Conservation (phyloP, 2,888 invertebrate genomes). For the Sphinx pinastri region DNA sequence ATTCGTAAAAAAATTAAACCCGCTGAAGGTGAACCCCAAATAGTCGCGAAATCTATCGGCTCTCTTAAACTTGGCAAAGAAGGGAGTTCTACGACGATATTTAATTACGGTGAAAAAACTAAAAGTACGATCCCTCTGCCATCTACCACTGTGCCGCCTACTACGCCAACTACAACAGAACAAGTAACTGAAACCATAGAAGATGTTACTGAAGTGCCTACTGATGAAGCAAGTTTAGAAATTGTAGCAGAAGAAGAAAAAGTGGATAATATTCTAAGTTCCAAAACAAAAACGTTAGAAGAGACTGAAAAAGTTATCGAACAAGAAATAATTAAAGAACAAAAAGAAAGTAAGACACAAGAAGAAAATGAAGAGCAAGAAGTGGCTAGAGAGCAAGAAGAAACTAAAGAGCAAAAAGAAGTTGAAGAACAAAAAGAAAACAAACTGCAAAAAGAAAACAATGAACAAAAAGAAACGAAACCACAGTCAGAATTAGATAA, state of each 20-base stretch:
- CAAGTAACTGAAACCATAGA: constrained; percentile 38
- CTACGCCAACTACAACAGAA: constrained; percentile 35
- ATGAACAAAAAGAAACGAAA: constrained; percentile 32
- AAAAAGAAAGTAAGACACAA: constrained; percentile 31
- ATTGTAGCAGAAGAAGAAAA: neutral
- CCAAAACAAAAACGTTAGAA: neutral
- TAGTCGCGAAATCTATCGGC: constrained; percentile 54
- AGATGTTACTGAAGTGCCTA: constrained; percentile 33
- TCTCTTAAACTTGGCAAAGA: constrained; percentile 48
- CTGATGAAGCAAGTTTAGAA: constrained; percentile 19
- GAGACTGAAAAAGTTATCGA: neutral
- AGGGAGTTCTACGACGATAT: constrained; percentile 49
- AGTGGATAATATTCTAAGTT: constrained; percentile 21
- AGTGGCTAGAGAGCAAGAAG: constrained; percentile 28
- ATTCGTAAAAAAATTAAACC: constrained; percentile 70
- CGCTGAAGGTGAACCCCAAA: constrained; percentile 56
- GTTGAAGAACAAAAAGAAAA: neutral
- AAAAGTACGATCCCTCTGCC: constrained; percentile 37
- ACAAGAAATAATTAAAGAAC: neutral
- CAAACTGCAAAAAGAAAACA: neutral
- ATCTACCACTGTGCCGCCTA: constrained; percentile 30
- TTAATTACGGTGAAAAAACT: constrained; percentile 73
- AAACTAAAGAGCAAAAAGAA: neutral
- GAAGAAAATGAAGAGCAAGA: constrained; percentile 35
- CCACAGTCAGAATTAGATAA: neutral